Percentiles rank a stretch among this genome's conserved stretches.
Conservation (phyloP, 2,888 invertebrate species). For the Drosophila testacea region DNA sequence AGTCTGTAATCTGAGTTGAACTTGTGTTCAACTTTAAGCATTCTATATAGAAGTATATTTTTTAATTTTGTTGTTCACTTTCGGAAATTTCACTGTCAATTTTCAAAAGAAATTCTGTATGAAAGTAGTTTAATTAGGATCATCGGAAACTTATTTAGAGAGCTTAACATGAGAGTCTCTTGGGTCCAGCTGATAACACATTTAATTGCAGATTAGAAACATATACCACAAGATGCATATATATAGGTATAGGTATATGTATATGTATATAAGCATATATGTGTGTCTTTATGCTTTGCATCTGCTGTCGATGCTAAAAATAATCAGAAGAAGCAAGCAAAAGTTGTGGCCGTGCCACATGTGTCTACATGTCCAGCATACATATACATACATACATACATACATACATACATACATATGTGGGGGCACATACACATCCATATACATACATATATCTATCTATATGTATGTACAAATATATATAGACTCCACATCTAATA, state of each 20-base stretch:
- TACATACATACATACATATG: not conserved
- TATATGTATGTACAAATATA: slow-evolving; percentile 7
- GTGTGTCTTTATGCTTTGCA: slow-evolving; percentile 44
- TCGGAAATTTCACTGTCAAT: not conserved
- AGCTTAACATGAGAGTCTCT: not conserved
- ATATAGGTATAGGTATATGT: slow-evolving; percentile 5
- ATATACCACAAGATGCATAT: not conserved
- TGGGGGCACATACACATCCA: not conserved
- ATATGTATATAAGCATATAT: slow-evolving; percentile 4
- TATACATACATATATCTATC: slow-evolving; percentile 20
- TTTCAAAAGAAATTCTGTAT: not conserved
- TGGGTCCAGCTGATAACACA: slow-evolving; percentile 14
- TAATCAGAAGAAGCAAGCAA: slow-evolving; percentile 42
- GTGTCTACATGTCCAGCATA: slow-evolving; percentile 51
- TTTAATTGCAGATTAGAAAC: slow-evolving; percentile 26
- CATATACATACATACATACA: slow-evolving; percentile 1
- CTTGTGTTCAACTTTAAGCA: no score
- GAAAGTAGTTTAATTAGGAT: not conserved
- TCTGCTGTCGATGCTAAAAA: slow-evolving; percentile 65
- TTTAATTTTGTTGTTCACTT: not conserved
- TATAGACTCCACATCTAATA: slow-evolving; percentile 23
- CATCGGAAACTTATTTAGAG: not conserved
- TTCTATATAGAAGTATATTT: no score
- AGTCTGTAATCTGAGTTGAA: no score
- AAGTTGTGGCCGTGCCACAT: slow-evolving; percentile 54